phyloP scores from a whole-genome alignment of 2,888 invertebrate genomes.

The Stenotaenia linearis region DNA sequence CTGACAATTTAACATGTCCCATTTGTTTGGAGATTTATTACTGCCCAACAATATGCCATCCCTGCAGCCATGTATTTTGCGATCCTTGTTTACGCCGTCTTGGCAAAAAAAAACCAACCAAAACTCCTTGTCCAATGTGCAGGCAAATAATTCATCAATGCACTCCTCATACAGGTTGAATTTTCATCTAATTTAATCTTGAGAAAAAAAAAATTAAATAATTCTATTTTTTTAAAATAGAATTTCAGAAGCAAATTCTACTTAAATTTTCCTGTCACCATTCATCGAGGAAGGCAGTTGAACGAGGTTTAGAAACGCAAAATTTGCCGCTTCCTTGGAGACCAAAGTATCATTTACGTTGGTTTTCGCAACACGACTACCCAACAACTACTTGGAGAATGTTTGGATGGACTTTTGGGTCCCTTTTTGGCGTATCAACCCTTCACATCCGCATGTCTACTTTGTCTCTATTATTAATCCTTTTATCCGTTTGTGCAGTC shows the following conservation, averaged over 20 bases:
- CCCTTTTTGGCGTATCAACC: neutral
- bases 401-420: neutral
- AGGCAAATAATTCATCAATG: slow-evolving; percentile 7
- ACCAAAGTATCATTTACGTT: neutral
- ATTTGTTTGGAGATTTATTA: neutral
- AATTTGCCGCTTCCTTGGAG: neutral
- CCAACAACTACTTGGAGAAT: neutral
- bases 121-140: slow-evolving; percentile 2
- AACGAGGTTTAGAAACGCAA: neutral
- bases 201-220: neutral
- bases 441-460: neutral
- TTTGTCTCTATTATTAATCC: neutral
- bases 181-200: neutral
- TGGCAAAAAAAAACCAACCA: slow-evolving; percentile 11
- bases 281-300: neutral
- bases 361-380: neutral
- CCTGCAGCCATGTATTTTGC: neutral
- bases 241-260: neutral
- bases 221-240: no score
- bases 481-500: neutral
- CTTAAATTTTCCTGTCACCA: neutral
- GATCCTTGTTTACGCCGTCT: neutral
- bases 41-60: neutral
- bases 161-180: neutral
- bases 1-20: neutral